Evolutionary conservation across 2,888 invertebrate genomes (phyloP).

Genomic region (Acleris cristana): DNA sequence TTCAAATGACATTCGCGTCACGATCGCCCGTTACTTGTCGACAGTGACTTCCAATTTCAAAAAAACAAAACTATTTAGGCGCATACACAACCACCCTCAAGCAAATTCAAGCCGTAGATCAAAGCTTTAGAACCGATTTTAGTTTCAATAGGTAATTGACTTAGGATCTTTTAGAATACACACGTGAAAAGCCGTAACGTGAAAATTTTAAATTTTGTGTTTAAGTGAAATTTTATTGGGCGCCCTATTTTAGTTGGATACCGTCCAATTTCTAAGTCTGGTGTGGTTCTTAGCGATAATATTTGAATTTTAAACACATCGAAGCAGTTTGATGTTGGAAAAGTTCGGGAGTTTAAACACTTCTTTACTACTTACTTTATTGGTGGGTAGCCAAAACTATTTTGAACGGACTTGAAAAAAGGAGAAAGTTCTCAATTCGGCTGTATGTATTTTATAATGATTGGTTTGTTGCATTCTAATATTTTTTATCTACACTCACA

Average conservation of each 20-base stretch:
- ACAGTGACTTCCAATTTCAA: constrained; percentile 82
- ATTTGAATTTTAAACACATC: constrained; percentile 28
- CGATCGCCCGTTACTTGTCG: constrained; percentile 80
- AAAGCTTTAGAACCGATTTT: constrained; percentile 39
- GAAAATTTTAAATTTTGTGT: constrained; percentile 81
- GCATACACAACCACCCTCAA: constrained; percentile 45
- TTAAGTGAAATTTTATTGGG: constrained; percentile 82
- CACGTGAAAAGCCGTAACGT: constrained; percentile 64
- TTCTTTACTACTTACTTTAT: too few species aligned
- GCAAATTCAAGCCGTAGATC: constrained; percentile 41
- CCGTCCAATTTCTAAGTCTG: constrained; percentile 52
- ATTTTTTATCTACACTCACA: too few species aligned
- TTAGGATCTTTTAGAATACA: constrained; percentile 45
- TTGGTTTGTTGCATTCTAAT: too few species aligned
- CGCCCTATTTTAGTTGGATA: constrained; percentile 70
- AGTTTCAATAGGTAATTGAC: background rate
- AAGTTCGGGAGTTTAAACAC: constrained; percentile 5
- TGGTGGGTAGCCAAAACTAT: too few species aligned
- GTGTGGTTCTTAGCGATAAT: constrained; percentile 43
- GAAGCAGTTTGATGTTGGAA: constrained; percentile 7
- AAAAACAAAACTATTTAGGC: constrained; percentile 49
- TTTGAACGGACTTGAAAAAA: too few species aligned
- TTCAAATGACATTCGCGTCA: constrained; percentile 77
- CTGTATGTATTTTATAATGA: too few species aligned
- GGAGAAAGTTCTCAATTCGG: too few species aligned